Evolutionary conservation across 2,113 vertebrate genomes (phyloP).

Genomic region (Scalopus aquaticus): DNA sequence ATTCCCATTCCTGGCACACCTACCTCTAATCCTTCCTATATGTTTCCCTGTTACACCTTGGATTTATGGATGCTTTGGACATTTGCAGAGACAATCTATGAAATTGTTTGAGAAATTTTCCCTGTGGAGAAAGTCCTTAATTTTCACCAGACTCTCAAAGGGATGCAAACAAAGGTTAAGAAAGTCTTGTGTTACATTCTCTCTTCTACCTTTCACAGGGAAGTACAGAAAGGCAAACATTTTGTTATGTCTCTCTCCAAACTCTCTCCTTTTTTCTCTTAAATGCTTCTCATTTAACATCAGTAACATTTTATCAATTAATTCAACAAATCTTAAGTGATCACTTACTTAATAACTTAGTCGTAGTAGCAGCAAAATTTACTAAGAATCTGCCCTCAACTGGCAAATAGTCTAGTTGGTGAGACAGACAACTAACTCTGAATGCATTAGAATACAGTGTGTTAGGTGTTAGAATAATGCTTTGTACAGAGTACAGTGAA

Average conservation of each 20-base stretch:
- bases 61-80: background rate
- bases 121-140: background rate
- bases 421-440: background rate
- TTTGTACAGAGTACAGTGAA: background rate
- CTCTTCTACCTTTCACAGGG: background rate
- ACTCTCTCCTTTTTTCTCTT: background rate
- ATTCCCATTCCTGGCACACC: background rate
- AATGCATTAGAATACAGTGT: background rate
- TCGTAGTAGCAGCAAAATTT: background rate
- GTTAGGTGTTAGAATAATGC: background rate
- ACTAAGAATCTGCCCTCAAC: background rate
- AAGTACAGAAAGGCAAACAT: background rate
- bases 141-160: slow-evolving; percentile 16
- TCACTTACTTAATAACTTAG: background rate
- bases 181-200: background rate
- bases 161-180: background rate
- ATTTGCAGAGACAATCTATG: background rate
- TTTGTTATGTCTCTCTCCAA: background rate
- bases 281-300: background rate
- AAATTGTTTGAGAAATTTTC: background rate
- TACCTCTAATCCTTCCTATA: background rate
- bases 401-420: background rate
- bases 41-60: background rate
- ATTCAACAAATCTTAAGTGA: background rate
- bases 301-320: background rate